Evolutionary conservation across 2,888 invertebrate species (phyloP).

Genomic region (Brachynemurus nebulosus): DNA sequence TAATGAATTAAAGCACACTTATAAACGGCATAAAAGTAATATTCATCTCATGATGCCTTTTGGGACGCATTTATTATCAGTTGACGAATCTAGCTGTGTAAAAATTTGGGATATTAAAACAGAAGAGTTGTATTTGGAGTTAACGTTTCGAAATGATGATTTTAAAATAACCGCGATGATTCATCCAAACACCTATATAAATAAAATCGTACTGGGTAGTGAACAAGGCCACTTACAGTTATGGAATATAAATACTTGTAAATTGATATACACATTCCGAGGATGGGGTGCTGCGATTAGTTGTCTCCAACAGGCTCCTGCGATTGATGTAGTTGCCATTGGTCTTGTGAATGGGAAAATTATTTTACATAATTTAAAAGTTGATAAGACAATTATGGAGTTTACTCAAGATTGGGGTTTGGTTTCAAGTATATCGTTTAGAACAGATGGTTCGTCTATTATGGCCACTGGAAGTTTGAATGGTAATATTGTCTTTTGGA

Average conservation of each 20-base stretch:
- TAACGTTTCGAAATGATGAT: conserved; percentile 47
- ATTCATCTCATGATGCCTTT: conserved; percentile 72
- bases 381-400: conserved; percentile 67
- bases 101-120: conserved; percentile 76
- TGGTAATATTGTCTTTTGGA: conserved; percentile 90
- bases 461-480: conserved; percentile 71
- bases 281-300: conserved; percentile 60
- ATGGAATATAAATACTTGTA: conserved; percentile 75
- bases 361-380: conserved; percentile 74
- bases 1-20: conserved; percentile 67
- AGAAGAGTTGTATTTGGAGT: conserved; percentile 51
- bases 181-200: conserved; percentile 90
- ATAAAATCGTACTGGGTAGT: conserved; percentile 83
- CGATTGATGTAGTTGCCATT: conserved; percentile 80
- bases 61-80: conserved; percentile 69
- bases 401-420: conserved; percentile 87
- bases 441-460: conserved; percentile 71
- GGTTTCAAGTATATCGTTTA: conserved; percentile 71
- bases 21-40: conserved; percentile 57
- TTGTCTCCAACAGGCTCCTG: conserved; percentile 77
- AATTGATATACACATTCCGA: conserved; percentile 60
- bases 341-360: conserved; percentile 74
- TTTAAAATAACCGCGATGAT: conserved; percentile 71
- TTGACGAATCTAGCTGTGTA: conserved; percentile 63
- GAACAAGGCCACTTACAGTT: conserved; percentile 72